A percentile compares a stretch with the other conserved stretches of the same genome.
Evolutionary conservation across 2,113 vertebrate genomes (phyloP).

Genomic region (Brevimyrus niger): DNA sequence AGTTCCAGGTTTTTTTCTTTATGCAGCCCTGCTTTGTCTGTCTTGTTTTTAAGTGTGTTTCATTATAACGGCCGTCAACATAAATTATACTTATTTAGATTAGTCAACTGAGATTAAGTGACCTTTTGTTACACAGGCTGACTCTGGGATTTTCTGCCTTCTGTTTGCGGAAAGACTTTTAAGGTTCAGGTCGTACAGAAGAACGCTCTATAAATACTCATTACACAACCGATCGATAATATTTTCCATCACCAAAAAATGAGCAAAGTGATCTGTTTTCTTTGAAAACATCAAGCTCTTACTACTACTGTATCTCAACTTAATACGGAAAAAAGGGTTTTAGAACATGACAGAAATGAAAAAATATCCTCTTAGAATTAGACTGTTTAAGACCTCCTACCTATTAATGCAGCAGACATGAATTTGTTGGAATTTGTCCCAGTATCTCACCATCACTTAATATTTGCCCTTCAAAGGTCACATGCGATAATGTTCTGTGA

Average conservation of each 20-base stretch:
- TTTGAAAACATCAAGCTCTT: neutral
- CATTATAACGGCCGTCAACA: neutral
- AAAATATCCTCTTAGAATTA: neutral
- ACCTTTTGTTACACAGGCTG: neutral
- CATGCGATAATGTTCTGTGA: neutral
- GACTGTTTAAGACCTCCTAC: neutral
- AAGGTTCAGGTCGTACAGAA: neutral
- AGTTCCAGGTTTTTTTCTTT: neutral
- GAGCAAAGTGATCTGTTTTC: neutral
- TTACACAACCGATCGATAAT: slow-evolving; percentile 18
- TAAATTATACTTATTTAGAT: neutral
- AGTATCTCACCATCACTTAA: neutral
- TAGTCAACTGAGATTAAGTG: neutral
- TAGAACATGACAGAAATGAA: neutral
- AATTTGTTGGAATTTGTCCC: slow-evolving; percentile 6
- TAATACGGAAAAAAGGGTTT: neutral
- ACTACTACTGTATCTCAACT: neutral
- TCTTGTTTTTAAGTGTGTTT: neutral
- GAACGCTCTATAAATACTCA: slow-evolving; percentile 9
- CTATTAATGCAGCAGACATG: slow-evolving; percentile 8
- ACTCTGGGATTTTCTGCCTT: neutral
- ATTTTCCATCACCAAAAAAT: neutral
- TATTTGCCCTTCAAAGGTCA: neutral
- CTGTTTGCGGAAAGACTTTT: neutral
- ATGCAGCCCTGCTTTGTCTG: slow-evolving; percentile 7